A percentile compares a stretch with the other conserved stretches of the same genome.
Conservation (phyloP, 2,888 invertebrate species). For the Schizaphis graminum region DNA sequence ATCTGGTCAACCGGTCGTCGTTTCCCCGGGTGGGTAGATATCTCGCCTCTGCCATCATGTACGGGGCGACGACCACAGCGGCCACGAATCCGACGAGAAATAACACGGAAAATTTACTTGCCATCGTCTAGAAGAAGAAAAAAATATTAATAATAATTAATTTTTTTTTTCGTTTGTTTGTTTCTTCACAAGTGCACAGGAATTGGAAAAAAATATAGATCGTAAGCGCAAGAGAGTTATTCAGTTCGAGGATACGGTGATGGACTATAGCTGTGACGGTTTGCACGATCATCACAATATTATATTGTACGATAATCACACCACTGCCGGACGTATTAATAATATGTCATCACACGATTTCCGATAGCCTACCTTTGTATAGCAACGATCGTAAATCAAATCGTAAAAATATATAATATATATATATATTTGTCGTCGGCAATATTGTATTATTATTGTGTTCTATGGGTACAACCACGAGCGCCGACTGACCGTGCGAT, state of each 20-base stretch:
- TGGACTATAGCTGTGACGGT: not conserved
- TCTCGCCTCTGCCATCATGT: constrained; percentile 69
- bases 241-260: not conserved
- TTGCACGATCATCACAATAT: not conserved
- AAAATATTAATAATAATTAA: not conserved
- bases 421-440: not conserved
- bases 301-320: not conserved
- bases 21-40: constrained; percentile 70
- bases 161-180: not conserved
- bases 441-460: not conserved
- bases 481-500: constrained; percentile 41
- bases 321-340: no score
- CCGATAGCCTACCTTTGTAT: not conserved
- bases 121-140: constrained; percentile 15
- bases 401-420: not conserved
- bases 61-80: constrained; percentile 46
- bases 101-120: constrained; percentile 22
- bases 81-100: constrained; percentile 29
- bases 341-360: not conserved
- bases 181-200: not conserved
- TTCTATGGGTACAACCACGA: constrained; percentile 7
- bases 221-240: not conserved
- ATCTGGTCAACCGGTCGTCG: constrained; percentile 70
- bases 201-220: not conserved
- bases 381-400: not conserved